phyloP scores from a whole-genome alignment of 2,797 vertebrate genomes.

The Microcaecilia unicolor region DNA sequence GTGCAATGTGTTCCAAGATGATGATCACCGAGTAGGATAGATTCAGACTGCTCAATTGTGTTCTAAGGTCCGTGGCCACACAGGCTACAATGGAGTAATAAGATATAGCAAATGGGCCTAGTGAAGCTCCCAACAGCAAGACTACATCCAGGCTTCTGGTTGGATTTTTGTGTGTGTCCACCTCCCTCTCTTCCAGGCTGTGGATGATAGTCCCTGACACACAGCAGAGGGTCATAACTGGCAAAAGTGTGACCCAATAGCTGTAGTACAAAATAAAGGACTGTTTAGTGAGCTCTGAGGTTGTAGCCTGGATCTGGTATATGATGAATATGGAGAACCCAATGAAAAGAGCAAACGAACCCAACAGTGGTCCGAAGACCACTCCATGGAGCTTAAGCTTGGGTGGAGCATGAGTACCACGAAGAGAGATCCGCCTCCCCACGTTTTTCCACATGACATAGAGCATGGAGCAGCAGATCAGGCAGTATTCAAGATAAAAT shows the following conservation, averaged over 20 bases:
- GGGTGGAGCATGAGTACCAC: background rate
- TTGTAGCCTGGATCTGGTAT: slow-evolving; percentile 68
- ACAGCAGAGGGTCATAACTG: slow-evolving; percentile 61
- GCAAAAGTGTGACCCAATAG: slow-evolving; percentile 63
- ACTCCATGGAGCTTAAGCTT: slow-evolving; percentile 45
- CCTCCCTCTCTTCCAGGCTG: slow-evolving; percentile 55
- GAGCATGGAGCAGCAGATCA: slow-evolving; percentile 71
- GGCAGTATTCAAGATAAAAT: slow-evolving; percentile 80
- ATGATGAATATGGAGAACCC: slow-evolving; percentile 63
- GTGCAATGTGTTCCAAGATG: slow-evolving; percentile 71
- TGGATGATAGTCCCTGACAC: slow-evolving; percentile 60
- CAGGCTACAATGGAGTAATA: slow-evolving; percentile 82
- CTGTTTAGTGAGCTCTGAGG: slow-evolving; percentile 3
- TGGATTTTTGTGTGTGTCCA: slow-evolving; percentile 65
- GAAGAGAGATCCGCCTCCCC: slow-evolving; percentile 46
- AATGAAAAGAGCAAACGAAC: slow-evolving; percentile 37
- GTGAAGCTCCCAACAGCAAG: slow-evolving; percentile 63
- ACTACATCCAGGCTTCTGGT: slow-evolving; percentile 76
- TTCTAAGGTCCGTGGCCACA: slow-evolving; percentile 41
- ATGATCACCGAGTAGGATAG: slow-evolving; percentile 70
- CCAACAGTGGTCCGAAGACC: slow-evolving; percentile 59
- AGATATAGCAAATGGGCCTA: slow-evolving; percentile 69
- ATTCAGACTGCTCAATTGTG: slow-evolving; percentile 59
- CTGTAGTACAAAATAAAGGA: slow-evolving; percentile 70
- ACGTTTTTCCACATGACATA: slow-evolving; percentile 92